A percentile compares a stretch with the other conserved stretches of the same genome.
Evolutionary conservation across 2,113 vertebrate genomes (phyloP).

Genomic region (Helogale parvula): DNA sequence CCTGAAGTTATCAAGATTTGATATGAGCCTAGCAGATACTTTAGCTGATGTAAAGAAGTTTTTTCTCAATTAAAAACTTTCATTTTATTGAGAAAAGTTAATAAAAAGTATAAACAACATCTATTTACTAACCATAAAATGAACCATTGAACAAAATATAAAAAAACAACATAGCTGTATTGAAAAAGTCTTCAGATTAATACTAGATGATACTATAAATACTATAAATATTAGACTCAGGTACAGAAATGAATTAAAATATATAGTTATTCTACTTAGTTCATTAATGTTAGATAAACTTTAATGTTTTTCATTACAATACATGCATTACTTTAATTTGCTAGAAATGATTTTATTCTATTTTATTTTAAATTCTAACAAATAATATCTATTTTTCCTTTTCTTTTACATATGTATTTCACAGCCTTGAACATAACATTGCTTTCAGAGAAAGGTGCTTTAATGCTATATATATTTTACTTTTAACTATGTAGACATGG

Average conservation of each 20-base stretch:
- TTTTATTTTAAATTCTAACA: constrained; percentile 86
- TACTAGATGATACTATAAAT: background rate
- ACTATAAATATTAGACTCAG: background rate
- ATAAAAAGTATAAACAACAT: background rate
- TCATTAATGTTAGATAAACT: background rate
- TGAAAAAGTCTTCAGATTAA: background rate
- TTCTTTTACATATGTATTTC: constrained; percentile 84
- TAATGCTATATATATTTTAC: constrained; percentile 84
- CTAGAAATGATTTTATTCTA: too few species aligned
- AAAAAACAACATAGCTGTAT: background rate
- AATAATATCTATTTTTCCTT: constrained; percentile 87
- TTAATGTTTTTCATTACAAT: background rate
- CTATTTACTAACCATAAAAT: background rate
- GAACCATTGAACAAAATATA: background rate
- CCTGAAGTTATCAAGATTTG: background rate
- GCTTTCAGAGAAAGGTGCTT: constrained; percentile 88
- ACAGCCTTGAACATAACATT: constrained; percentile 84
- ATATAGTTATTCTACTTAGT: background rate
- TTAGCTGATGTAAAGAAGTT: background rate
- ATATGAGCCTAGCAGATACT: background rate
- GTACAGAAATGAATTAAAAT: background rate
- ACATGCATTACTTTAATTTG: background rate
- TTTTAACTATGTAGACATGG: constrained; percentile 87
- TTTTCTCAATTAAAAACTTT: background rate
- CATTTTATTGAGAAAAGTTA: background rate